Evolutionary conservation across 2,113 vertebrate species (phyloP), one percentile per base, ranked within the genome.

Genomic region (Protobothrops flavoviridis): DNA sequence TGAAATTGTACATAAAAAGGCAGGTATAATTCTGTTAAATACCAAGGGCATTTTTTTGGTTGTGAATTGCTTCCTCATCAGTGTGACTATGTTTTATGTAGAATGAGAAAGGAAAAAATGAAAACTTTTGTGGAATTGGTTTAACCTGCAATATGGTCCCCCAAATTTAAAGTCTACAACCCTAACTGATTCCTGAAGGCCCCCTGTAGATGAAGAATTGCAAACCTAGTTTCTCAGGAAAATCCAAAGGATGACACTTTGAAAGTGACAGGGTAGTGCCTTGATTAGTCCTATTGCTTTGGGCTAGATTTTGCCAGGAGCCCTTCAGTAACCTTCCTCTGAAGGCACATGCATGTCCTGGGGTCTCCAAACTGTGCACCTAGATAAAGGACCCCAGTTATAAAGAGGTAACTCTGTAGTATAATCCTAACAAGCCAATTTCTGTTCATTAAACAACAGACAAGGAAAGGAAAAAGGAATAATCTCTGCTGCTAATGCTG

Each of bases 1-100:
- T 98, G 98, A 99, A 98, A 98, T 97, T 97, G 97, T 98, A 98
- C 98, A 98, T 98, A 98, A 98, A 98, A 99, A 98, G 98, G 98
- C 98, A 98, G 98, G 97, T 98, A 98, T 98, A 98, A 98, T 97
- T 97, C 97, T 97, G 96, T 97, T 97, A 98, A 98, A 98, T 98
- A 97, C 97, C 97, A 98, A 97, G 97, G 98, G 94, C 97, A 96
- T 96, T 97, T 97, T 97, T 93, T 93, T 61, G 95, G 95, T 97
- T 96, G 95, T 97, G 95, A 94, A 91, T 96, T 97, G 81, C 94
- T 92, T 94, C 97, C 96, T 94, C 89, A 39, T 94, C 91, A 94
- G 88, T 96, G 94, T 94, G 93, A 93, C 59, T 89, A 52, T 90
- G 81, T 93, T 43, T 64, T 52, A 89, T 57, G 95, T 59, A 95